Evolutionary conservation across 2,113 vertebrate species (phyloP).

Genomic region (Promerops cafer): DNA sequence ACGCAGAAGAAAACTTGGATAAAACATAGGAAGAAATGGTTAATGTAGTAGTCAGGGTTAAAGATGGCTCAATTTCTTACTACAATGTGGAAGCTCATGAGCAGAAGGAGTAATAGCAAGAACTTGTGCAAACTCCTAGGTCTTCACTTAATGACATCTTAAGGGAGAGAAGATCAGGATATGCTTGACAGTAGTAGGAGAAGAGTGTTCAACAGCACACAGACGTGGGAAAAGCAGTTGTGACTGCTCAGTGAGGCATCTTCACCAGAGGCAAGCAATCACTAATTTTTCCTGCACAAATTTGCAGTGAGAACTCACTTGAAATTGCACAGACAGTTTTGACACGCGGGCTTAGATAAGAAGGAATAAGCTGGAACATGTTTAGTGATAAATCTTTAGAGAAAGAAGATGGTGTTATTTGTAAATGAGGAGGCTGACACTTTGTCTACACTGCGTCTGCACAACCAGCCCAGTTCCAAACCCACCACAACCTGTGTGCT

Average conservation of each 20-base stretch:
- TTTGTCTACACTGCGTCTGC: neutral
- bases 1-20: neutral
- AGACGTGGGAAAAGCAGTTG: neutral
- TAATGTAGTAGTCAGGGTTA: neutral
- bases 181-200: neutral
- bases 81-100: neutral
- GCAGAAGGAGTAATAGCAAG: neutral
- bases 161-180: neutral
- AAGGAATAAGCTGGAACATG: neutral
- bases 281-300: neutral
- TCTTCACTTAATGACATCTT: neutral
- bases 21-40: neutral
- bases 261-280: neutral
- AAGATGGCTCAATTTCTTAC: neutral
- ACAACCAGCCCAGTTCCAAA: neutral
- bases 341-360: neutral
- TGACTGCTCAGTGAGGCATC: neutral
- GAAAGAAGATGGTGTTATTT: neutral
- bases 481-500: neutral
- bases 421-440: neutral
- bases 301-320: neutral
- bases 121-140: neutral
- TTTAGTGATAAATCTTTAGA: neutral
- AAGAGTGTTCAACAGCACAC: neutral
- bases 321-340: neutral